These are phyloP conservation scores for Leptopilina myrica DNA, from an alignment of 2,888 invertebrate species.

Conservation along the genomic window DNA sequence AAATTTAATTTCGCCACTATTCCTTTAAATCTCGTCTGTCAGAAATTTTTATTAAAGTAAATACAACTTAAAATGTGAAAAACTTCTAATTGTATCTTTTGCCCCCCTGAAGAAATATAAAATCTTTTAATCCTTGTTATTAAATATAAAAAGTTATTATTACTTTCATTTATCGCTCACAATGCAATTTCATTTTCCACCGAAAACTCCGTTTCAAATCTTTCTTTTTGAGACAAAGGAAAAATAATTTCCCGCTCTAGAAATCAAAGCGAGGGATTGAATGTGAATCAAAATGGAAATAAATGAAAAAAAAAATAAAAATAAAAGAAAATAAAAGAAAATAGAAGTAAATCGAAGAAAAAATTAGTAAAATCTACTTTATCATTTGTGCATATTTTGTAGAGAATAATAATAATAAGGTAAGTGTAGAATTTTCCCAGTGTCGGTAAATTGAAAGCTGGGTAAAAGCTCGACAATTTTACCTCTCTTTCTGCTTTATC, in stretches of 20 bases:
- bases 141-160: conserved; percentile 4
- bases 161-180: conserved; percentile 15
- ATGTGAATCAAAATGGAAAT: background rate
- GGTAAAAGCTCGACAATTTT: background rate
- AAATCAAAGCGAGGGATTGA: background rate
- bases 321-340: background rate
- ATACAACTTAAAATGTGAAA: background rate
- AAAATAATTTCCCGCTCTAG: background rate
- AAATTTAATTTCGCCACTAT: no score
- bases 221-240: background rate
- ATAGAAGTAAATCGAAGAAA: background rate
- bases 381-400: background rate
- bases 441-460: background rate
- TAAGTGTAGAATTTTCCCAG: background rate
- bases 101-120: background rate
- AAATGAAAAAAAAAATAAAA: background rate
- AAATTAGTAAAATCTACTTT: background rate
- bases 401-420: conserved; percentile 22
- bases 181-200: conserved; percentile 2
- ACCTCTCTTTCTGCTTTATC: conserved; percentile 38
- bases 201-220: background rate
- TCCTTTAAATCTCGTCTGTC: no score
- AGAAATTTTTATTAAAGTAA: no score
- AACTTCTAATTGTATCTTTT: background rate
- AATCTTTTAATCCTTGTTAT: background rate